A percentile compares a stretch with the other conserved stretches of the same genome.
Evolutionary conservation across 1,140 invertebrate species (phyloP).

Genomic region (Drosophila murphyi): DNA sequence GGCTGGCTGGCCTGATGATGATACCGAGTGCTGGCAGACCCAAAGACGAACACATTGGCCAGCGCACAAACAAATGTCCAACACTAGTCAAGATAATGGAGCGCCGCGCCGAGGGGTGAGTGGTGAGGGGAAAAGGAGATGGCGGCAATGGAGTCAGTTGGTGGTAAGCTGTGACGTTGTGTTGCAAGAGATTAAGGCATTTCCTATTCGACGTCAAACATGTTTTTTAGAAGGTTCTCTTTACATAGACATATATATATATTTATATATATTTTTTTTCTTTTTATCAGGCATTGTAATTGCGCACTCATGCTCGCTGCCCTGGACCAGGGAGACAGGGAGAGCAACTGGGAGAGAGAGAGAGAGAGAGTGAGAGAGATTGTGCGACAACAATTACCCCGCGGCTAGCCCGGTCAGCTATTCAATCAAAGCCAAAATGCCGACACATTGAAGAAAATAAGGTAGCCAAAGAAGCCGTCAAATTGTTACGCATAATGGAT

Average conservation of each 20-base stretch:
- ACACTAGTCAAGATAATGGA: conserved; percentile 46
- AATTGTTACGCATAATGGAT: conserved; percentile 83
- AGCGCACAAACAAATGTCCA: conserved; percentile 57
- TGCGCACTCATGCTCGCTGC: conserved; percentile 66
- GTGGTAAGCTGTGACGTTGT: conserved; percentile 51
- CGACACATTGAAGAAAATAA: conserved; percentile 50
- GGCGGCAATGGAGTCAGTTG: conserved; percentile 10
- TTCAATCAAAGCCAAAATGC: conserved; percentile 77
- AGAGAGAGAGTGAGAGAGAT: conserved; percentile 2
- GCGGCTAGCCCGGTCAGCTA: conserved; percentile 61
- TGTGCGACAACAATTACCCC: conserved; percentile 79
- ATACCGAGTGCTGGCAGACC: conserved; percentile 6
- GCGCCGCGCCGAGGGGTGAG: conserved; percentile 23
- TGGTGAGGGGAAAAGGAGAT: neutral
- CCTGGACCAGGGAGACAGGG: conserved; percentile 29
- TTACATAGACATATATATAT: neutral
- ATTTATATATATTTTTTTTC: neutral
- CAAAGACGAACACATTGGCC: conserved; percentile 28
- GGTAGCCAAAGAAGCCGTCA: conserved; percentile 82
- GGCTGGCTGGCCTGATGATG: neutral
- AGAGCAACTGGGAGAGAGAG: neutral
- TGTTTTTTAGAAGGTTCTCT: conserved; percentile 52
- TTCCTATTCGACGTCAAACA: conserved; percentile 79
- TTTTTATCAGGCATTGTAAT: conserved; percentile 72
- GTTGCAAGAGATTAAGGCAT: conserved; percentile 71